Evolutionary conservation across 1,140 invertebrate genomes (phyloP).

Genomic region (Drosophila nasuta): DNA sequence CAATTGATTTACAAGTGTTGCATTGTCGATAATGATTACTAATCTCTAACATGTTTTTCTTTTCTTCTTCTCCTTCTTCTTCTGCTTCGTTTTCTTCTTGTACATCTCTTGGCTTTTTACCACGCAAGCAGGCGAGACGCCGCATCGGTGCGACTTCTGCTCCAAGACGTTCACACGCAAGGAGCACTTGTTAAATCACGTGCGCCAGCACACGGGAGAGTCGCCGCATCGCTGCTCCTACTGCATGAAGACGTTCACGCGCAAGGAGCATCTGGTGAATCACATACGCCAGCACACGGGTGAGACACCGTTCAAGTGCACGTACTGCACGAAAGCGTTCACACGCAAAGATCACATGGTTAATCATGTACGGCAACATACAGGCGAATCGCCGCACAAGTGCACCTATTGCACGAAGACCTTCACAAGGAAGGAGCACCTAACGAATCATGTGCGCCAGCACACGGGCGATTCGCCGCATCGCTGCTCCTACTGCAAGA

Average conservation of each 20-base stretch:
- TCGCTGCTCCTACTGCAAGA: slow-evolving; percentile 91
- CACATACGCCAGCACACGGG: slow-evolving; percentile 93
- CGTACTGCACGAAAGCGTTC: slow-evolving; percentile 94
- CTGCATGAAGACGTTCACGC: slow-evolving; percentile 90
- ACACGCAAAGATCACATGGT: slow-evolving; percentile 91
- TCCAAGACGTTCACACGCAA: slow-evolving; percentile 93
- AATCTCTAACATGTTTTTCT: slow-evolving; percentile 61
- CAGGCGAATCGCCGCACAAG: slow-evolving; percentile 92
- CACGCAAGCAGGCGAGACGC: slow-evolving; percentile 89
- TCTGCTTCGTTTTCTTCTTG: slow-evolving; percentile 14
- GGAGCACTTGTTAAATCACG: slow-evolving; percentile 93
- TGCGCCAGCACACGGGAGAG: slow-evolving; percentile 90
- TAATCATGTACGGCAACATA: slow-evolving; percentile 94
- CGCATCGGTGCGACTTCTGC: slow-evolving; percentile 93
- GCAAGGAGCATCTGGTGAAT: slow-evolving; percentile 92
- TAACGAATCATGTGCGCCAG: slow-evolving; percentile 89
- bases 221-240: slow-evolving; percentile 88
- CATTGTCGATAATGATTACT: slow-evolving; percentile 65
- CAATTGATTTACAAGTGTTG: neutral
- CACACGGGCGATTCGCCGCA: slow-evolving; percentile 93
- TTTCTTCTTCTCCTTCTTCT: slow-evolving; percentile 15
- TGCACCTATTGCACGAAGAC: slow-evolving; percentile 93
- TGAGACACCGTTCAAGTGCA: slow-evolving; percentile 94
- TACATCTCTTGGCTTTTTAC: slow-evolving; percentile 49
- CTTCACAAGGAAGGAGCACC: slow-evolving; percentile 91